Base-by-base conservation (phyloP, 2,888 invertebrate species). In the Orthosia gracilis region DNA sequence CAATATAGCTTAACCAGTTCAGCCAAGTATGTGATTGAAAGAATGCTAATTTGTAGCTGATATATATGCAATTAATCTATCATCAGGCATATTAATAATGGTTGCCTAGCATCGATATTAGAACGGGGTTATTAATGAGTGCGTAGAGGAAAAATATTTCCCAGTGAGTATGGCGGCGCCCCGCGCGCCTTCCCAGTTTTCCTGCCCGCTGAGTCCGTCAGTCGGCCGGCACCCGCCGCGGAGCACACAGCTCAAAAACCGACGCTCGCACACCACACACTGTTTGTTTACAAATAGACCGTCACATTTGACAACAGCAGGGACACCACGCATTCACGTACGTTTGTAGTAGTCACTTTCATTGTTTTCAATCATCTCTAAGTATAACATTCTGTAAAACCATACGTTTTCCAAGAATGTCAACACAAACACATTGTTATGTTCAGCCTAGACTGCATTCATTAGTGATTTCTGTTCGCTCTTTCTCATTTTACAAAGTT, bases 161-260 rank as follows among this genome's bases (percentile, higher is more conserved):
- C 90, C 90, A 87, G 69, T 75, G 88, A 82, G 80, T 64, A 87
- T 81, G 75, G 87, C 84, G 87, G 83, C 87, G 85, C 85, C 88
- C 78, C 90, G 71, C 89, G 78, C 88, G 83, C 88, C 72, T 76
- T 76, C 70, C 71, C 85, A 89, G 78, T 90, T 91, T 91, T 88
- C 91, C 86, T 82, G 80, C 77, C 88, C 82, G 81, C 74, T 74
- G 78, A 77, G 82, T 76, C 47, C 61, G 69, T 82, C 92, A 96
- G 96, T 96, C 93, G 91, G 91, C 93, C 92, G 91, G 87, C 93
- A 91, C 88, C 91, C 93, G 94, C 90, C 93, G 95, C 92, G 92
- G 82, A 87, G 92, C 92, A 90, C 87, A 89, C 89, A 89, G 86
- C 90, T 91, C 88, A 83, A 83, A 45, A 86, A 80, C 85, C 87